phyloP scores from a whole-genome alignment of 2,888 invertebrate species.

The Spodoptera exigua region DNA sequence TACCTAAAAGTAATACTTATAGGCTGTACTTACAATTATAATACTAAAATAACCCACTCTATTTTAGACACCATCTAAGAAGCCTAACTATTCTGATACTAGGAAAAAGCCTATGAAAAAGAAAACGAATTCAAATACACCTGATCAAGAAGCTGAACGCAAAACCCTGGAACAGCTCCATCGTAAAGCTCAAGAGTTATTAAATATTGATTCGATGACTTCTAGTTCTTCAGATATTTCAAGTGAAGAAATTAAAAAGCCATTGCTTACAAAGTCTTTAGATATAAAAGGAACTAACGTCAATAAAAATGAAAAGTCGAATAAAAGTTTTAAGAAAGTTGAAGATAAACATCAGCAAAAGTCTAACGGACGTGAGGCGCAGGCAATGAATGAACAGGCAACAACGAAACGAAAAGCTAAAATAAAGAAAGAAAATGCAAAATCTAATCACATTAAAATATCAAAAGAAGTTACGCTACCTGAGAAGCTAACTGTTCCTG shows the following conservation, averaged over 20 bases:
- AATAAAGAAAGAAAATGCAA: slow-evolving; percentile 42
- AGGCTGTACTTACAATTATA: too few species aligned
- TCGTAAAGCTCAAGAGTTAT: slow-evolving; percentile 81
- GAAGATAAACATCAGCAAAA: slow-evolving; percentile 16
- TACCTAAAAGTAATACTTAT: too few species aligned
- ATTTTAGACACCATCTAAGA: slow-evolving; percentile 48
- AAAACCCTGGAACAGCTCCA: slow-evolving; percentile 79
- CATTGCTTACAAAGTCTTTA: slow-evolving; percentile 38
- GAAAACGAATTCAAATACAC: slow-evolving; percentile 52
- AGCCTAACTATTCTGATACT: slow-evolving; percentile 13
- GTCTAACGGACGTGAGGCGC: slow-evolving; percentile 11
- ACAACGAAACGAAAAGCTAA: slow-evolving; percentile 7
- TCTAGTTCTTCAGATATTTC: slow-evolving; percentile 78
- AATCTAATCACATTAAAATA: slow-evolving; percentile 30
- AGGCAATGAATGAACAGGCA: slow-evolving; percentile 20
- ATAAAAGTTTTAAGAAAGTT: slow-evolving; percentile 21
- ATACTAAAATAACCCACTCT: background rate
- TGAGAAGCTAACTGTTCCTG: slow-evolving; percentile 13
- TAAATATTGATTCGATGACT: slow-evolving; percentile 74
- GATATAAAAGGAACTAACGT: slow-evolving; percentile 6
- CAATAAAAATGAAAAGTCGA: slow-evolving; percentile 20
- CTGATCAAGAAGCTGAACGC: slow-evolving; percentile 63
- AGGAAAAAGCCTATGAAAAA: slow-evolving; percentile 43
- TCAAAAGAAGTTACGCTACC: slow-evolving; percentile 27
- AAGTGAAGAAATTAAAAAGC: slow-evolving; percentile 59